Conservation (phyloP, 2,113 vertebrate species). For the Hassar affinis region DNA sequence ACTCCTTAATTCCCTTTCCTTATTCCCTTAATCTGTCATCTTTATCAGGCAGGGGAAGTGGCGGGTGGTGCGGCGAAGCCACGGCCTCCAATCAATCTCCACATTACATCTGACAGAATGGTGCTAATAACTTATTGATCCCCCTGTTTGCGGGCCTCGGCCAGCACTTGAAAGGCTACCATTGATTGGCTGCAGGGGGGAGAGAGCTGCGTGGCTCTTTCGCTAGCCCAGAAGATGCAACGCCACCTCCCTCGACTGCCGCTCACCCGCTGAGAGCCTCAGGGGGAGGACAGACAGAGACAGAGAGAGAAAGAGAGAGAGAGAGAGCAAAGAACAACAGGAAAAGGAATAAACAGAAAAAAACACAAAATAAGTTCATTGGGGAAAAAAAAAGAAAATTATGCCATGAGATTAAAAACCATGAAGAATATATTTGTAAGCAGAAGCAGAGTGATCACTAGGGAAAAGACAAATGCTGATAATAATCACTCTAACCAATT, state of each 20-base stretch:
- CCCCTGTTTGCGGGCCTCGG: constrained; percentile 80
- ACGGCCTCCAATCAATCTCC: constrained; percentile 93
- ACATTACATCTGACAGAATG: constrained; percentile 99
- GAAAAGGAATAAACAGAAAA: background rate
- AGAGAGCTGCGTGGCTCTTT: constrained; percentile 51
- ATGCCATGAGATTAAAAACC: constrained; percentile 53
- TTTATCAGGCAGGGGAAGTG: constrained; percentile 91
- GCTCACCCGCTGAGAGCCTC: constrained; percentile 49
- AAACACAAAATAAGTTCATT: constrained; percentile 52
- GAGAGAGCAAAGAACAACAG: constrained; percentile 3
- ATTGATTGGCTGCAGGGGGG: constrained; percentile 84
- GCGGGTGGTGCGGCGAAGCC: constrained; percentile 78
- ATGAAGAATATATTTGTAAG: background rate
- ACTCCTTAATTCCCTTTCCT: constrained; percentile 94
- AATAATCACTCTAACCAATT: constrained; percentile 38
- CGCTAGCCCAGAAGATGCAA: constrained; percentile 59
- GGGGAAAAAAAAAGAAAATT: constrained; percentile 1
- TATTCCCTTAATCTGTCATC: constrained; percentile 99
- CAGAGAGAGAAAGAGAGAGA: constrained; percentile 17
- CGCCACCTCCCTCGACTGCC: constrained; percentile 36
- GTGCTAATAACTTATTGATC: constrained; percentile 99
- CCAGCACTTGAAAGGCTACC: constrained; percentile 82
- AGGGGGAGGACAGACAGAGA: constrained; percentile 31
- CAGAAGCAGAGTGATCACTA: constrained; percentile 18
- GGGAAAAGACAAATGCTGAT: constrained; percentile 8